Base-by-base conservation (phyloP, 1,140 invertebrate genomes). In the Apolygus lucorum region DNA sequence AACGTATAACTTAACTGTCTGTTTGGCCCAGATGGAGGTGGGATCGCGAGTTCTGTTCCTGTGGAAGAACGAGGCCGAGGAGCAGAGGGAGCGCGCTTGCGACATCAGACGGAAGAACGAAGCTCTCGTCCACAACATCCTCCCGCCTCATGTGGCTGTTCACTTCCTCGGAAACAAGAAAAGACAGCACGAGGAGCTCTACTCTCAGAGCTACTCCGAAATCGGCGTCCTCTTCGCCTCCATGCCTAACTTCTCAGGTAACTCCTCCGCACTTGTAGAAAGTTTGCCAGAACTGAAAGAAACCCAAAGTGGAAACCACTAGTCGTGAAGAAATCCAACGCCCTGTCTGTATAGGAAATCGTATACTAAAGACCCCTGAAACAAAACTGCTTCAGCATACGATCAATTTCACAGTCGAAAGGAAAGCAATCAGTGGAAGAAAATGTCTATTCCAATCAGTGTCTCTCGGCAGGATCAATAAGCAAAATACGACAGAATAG, bases 191-290 rank as follows among this genome's bases (percentile, higher is more conserved):
- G 89, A 94, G 76, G 92, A 96, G 78, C 84, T 96, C 14, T 96
- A 95, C 82, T 93, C 91, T 68, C 92, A 96, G 78, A 95, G 92
- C 80, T 95, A 95, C 78, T 87, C 91, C 0, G 91, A 94, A 76
- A 92, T 95, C 24, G 93, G 93, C 29, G 92, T 96, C 4, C 81
- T 96, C 1, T 96, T 96, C 78, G 93, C 93, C 28, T 94, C 92
- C 59, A 96, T 96, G 92, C 93, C 93, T 42, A 95, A 95, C 79
- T 96, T 95, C 79, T 86, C 89, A 75, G 89, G 89, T 90, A n/a
- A n/a, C n/a, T n/a, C n/a, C n/a, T n/a, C n/a, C n/a, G n/a, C n/a
- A n/a, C n/a, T 76, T 68, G 66, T n/a, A n/a, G n/a, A n/a, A n/a
- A n/a, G n/a, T n/a, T n/a, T n/a, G n/a, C n/a, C n/a, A n/a, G 28